Evolutionary conservation across 2,888 invertebrate genomes (phyloP), one percentile per base, ranked within the genome.

Genomic region (Pandemis cinnamomeana): DNA sequence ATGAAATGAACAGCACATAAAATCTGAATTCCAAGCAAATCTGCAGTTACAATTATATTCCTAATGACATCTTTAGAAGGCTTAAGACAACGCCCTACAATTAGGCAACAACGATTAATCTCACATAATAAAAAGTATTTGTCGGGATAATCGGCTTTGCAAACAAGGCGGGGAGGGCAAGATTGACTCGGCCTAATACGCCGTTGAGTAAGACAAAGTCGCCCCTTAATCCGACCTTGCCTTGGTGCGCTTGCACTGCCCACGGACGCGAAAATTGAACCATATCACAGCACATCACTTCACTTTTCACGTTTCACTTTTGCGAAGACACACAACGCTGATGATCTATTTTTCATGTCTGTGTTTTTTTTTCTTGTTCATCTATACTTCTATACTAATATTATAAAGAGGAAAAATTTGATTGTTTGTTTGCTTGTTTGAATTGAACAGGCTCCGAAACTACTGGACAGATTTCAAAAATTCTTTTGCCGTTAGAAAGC

Each of bases 191-290:
- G 81, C 84, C 80, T 78, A 80, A 81, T 88, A 87, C 88, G 82
- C 85, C 79, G 83, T 85, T 89, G 87, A 89, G 87, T 86, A 89
- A 89, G 90, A 89, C 89, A 87, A 88, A 89, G 86, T 87, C 85
- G 76, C 76, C 78, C 78, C 81, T 79, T 89, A 89, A 89, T 88
- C 89, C 86, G 77, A 75, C 77, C 69, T 64, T 15, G 46, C 46
- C 42, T 27, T 20, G 36, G 64, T n/a, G 55, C 46, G 63, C 42
- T 73, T 66, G 58, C 69, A 51, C n/a, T 48, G 64, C 68, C 27
- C 7, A 27, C 58, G 11, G 20, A 11, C 10, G 5, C 10, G 11
- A 5, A 27, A 27, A 27, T 11, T n/a, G n/a, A 51, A n/a, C 5
- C n/a, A 51, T 7, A 51, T 6, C 5, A n/a, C 11, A 10, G 27